Evolutionary conservation across 2,113 vertebrate genomes (phyloP).

Genomic region (Pachypanchax playfairii): DNA sequence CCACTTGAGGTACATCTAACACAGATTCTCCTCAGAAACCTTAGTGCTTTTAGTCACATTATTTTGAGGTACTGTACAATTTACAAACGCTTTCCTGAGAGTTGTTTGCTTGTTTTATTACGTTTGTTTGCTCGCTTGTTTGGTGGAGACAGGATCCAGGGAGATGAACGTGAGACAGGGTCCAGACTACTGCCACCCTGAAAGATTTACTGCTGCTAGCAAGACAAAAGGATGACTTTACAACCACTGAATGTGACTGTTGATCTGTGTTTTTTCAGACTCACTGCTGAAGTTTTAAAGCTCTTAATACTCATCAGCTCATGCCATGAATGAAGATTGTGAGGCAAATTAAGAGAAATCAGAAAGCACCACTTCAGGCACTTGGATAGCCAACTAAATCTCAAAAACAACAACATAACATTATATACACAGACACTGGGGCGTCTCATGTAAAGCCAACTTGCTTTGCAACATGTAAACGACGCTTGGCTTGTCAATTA

Average conservation of each 20-base stretch:
- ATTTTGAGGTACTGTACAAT: constrained; percentile 98
- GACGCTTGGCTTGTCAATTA: constrained; percentile 83
- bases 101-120: constrained; percentile 67
- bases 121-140: constrained; percentile 80
- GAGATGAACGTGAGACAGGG: constrained; percentile 89
- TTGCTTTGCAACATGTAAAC: constrained; percentile 89
- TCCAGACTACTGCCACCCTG: constrained; percentile 88
- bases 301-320: constrained; percentile 96
- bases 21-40: constrained; percentile 88
- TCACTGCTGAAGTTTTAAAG: constrained; percentile 92
- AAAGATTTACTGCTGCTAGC: constrained; percentile 88
- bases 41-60: constrained; percentile 94
- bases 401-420: constrained; percentile 77
- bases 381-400: constrained; percentile 87
- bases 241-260: constrained; percentile 80
- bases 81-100: constrained; percentile 99
- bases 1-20: constrained; percentile 89
- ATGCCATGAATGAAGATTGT: constrained; percentile 96
- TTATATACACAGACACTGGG: constrained; percentile 86
- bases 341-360: constrained; percentile 88
- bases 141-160: constrained; percentile 92
- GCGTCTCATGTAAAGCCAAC: constrained; percentile 88
- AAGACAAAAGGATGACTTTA: constrained; percentile 84
- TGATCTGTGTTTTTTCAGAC: constrained; percentile 86
- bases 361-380: constrained; percentile 99